Evolutionary conservation across 2,113 vertebrate genomes (phyloP).

Genomic region (Gnathonemus echidnorhynchus): DNA sequence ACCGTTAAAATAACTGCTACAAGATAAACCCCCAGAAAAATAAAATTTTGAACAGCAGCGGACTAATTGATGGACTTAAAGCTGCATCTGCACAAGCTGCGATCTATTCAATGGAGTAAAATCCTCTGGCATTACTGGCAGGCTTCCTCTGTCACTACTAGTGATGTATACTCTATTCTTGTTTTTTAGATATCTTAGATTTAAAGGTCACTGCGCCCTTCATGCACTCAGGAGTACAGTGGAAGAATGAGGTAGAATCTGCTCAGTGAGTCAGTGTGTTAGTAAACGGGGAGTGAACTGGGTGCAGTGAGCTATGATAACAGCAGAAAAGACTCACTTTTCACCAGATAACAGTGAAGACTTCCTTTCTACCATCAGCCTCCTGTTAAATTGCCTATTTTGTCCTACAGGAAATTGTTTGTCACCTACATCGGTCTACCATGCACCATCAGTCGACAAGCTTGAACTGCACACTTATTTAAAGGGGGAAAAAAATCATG

Average conservation of each 20-base stretch:
- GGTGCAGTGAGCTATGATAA: neutral
- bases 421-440: neutral
- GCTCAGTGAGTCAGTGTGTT: neutral
- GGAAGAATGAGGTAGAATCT: neutral
- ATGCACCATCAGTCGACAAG: neutral
- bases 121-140: conserved; percentile 28
- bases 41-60: conserved; percentile 29
- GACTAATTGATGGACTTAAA: conserved; percentile 32
- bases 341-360: neutral
- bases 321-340: neutral
- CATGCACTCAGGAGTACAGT: neutral
- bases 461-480: neutral
- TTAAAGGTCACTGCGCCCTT: neutral
- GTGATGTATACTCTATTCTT: conserved; percentile 7
- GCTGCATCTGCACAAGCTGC: conserved; percentile 24
- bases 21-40: neutral
- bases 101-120: conserved; percentile 21
- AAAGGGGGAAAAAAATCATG: neutral
- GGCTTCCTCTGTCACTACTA: neutral
- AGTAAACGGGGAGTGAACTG: neutral
- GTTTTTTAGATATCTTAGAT: conserved; percentile 2
- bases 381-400: neutral
- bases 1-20: conserved; percentile 8
- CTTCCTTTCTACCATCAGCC: neutral
- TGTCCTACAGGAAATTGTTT: neutral